Percentiles rank a stretch among this genome's conserved stretches.
Evolutionary conservation across 2,113 vertebrate species (phyloP).

Genomic region (Arothron firmamentum): DNA sequence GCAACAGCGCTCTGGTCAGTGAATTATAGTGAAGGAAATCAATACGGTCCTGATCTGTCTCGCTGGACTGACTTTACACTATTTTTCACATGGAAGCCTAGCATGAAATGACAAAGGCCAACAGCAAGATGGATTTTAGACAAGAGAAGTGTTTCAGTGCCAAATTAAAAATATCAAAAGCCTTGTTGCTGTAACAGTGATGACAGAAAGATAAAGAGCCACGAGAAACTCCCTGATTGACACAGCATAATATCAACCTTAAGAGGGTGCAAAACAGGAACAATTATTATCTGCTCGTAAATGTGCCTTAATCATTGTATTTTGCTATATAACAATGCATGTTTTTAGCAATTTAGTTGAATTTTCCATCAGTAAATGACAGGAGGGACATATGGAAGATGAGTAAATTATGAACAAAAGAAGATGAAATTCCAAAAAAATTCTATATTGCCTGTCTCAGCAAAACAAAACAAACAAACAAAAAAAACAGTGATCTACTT

Average conservation of each 20-base stretch:
- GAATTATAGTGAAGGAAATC: conserved; percentile 42
- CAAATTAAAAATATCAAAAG: conserved; percentile 14
- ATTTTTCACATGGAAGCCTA: conserved; percentile 26
- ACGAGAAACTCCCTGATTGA: conserved; percentile 25
- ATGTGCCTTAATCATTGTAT: neutral
- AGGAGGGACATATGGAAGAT: conserved; percentile 1
- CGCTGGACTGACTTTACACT: conserved; percentile 32
- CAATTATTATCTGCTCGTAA: neutral
- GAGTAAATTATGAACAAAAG: neutral
- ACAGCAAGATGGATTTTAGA: conserved; percentile 30
- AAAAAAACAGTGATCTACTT: too few species aligned
- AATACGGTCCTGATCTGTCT: conserved; percentile 53
- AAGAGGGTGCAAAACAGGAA: neutral
- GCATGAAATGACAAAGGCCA: conserved; percentile 29
- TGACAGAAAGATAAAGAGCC: conserved; percentile 17
- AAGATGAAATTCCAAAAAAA: too few species aligned
- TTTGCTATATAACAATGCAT: neutral
- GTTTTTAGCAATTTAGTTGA: neutral
- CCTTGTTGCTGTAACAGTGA: conserved; percentile 6
- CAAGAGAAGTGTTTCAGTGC: conserved; percentile 21
- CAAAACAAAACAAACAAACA: too few species aligned
- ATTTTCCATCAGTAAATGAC: neutral
- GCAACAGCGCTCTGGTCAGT: conserved; percentile 15
- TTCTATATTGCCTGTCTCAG: too few species aligned
- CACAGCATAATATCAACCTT: neutral